These are phyloP conservation scores for Colletes collaris DNA, from an alignment of 2,888 invertebrate species.

Conservation along the genomic window DNA sequence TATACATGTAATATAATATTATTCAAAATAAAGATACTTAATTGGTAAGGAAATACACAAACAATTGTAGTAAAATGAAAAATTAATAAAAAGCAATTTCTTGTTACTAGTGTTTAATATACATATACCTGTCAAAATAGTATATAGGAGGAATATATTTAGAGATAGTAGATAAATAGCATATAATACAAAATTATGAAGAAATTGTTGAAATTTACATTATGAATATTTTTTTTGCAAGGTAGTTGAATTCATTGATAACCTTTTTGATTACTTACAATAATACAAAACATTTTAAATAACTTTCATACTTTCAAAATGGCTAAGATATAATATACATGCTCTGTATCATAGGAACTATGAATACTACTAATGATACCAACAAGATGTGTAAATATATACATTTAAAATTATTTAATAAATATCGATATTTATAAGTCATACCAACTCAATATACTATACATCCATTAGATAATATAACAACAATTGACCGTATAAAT, in stretches of 20 bases:
- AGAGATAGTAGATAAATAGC: neutral
- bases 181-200: slow-evolving; percentile 8
- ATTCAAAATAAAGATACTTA: slow-evolving; percentile 38
- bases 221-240: slow-evolving; percentile 2
- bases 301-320: neutral
- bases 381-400: slow-evolving; percentile 8
- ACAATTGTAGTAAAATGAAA: slow-evolving; percentile 24
- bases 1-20: slow-evolving; percentile 27
- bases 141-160: slow-evolving; percentile 20
- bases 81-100: slow-evolving; percentile 29
- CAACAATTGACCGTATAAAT: slow-evolving; percentile 13
- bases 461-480: slow-evolving; percentile 31
- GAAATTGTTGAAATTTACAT: slow-evolving; percentile 6
- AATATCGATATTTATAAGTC: slow-evolving; percentile 4
- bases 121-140: slow-evolving; percentile 12
- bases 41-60: slow-evolving; percentile 19
- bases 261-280: slow-evolving; percentile 10
- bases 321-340: slow-evolving; percentile 9
- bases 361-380: slow-evolving; percentile 26
- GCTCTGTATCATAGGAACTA: slow-evolving; percentile 38
- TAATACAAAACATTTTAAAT: slow-evolving; percentile 17
- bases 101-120: slow-evolving; percentile 30
- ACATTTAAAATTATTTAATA: too few relatives aligned
- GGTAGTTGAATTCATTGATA: slow-evolving; percentile 13
- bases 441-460: slow-evolving; percentile 21